phyloP scores from a whole-genome alignment of 2,113 vertebrate genomes.

The Typhlomys cinereus region DNA sequence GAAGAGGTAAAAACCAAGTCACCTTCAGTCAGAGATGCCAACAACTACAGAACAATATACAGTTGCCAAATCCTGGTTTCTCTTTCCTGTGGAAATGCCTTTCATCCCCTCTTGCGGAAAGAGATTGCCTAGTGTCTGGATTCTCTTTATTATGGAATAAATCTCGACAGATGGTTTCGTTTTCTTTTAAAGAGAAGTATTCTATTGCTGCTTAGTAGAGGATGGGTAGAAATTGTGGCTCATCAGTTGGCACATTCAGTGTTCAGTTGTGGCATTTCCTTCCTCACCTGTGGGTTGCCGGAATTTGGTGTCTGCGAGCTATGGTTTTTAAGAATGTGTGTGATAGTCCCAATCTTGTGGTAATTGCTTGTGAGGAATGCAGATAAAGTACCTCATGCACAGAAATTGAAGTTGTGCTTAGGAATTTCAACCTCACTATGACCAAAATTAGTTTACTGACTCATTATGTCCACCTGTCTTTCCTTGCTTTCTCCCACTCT shows the following conservation, averaged over 20 bases:
- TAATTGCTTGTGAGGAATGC: conserved; percentile 20
- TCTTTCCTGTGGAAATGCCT: conserved; percentile 63
- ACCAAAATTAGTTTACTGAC: conserved; percentile 25
- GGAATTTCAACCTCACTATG: conserved; percentile 24
- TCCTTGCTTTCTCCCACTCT: background rate
- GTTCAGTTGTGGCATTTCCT: background rate
- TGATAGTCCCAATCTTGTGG: background rate
- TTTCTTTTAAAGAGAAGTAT: conserved; percentile 60
- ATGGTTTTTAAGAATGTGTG: background rate
- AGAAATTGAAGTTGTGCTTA: conserved; percentile 7
- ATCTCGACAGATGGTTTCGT: conserved; percentile 48
- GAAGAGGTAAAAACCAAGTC: conserved; percentile 19
- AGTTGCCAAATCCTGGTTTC: conserved; percentile 71
- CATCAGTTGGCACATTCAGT: background rate
- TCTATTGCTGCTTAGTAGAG: background rate
- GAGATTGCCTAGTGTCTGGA: conserved; percentile 40
- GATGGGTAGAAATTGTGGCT: background rate
- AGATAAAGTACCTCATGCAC: conserved; percentile 26
- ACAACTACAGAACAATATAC: conserved; percentile 22
- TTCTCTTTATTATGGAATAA: conserved; percentile 29
- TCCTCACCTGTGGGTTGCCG: background rate
- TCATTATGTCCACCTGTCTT: background rate
- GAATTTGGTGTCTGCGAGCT: conserved; percentile 55
- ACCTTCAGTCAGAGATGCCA: conserved; percentile 62
- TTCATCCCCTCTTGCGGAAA: conserved; percentile 45